Percentiles rank a stretch among this genome's conserved stretches.
These are phyloP conservation scores for Rhinogobio ventralis DNA, from an alignment of 2,797 vertebrate genomes.

Conservation along the genomic window DNA sequence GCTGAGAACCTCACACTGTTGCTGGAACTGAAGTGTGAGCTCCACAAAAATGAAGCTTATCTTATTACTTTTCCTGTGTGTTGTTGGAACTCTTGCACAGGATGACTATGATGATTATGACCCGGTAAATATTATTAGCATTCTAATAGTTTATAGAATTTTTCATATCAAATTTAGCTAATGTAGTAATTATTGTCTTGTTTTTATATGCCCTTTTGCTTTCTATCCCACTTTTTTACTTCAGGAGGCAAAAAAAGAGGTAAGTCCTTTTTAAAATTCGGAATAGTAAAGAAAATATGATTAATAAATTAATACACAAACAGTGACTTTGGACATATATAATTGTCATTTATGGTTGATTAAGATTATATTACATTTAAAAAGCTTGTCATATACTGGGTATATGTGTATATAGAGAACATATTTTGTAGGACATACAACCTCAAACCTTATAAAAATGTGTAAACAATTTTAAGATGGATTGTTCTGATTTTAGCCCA, in stretches of 20 bases:
- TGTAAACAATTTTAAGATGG: neutral
- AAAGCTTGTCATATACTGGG: neutral
- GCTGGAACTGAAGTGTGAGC: slow-evolving; percentile 32
- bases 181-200: neutral
- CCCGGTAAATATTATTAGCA: slow-evolving; percentile 54
- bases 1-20: slow-evolving; percentile 17
- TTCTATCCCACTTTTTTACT: neutral
- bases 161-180: neutral
- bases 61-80: slow-evolving; percentile 77
- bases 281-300: neutral
- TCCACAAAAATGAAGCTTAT: slow-evolving; percentile 75
- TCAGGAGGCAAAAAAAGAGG: neutral
- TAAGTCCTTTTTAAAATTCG: slow-evolving; percentile 22
- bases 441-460: neutral
- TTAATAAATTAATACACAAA: neutral
- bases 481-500: slow-evolving; percentile 38
- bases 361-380: neutral
- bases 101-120: slow-evolving; percentile 65
- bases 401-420: neutral
- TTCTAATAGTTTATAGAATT: neutral
- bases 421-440: neutral
- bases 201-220: neutral
- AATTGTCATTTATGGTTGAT: neutral
- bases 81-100: slow-evolving; percentile 39
- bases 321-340: neutral